These are phyloP conservation scores for Autographa gamma DNA, from an alignment of 2,888 invertebrate genomes.

Conservation along the genomic window DNA sequence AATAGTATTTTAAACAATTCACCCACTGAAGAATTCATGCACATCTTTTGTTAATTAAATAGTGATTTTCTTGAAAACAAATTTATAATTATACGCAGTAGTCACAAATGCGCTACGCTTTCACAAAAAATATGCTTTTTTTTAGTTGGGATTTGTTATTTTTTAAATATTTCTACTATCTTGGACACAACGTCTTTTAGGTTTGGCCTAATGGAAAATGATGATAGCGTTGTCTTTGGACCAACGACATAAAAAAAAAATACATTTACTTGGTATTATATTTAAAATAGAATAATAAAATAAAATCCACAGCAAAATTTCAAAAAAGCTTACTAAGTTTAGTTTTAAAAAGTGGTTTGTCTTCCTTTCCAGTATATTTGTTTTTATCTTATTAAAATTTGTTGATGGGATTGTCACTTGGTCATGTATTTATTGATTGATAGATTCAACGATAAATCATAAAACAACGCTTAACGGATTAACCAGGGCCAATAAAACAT, in stretches of 20 bases:
- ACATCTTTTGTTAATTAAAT: constrained; percentile 80
- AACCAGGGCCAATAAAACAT: no score
- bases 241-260: neutral
- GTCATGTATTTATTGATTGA: no score
- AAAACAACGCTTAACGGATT: no score
- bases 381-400: no score
- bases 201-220: neutral
- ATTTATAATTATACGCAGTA: constrained; percentile 81
- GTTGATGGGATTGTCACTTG: no score
- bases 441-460: no score
- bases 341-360: no score
- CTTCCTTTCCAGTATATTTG: no score
- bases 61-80: constrained; percentile 67
- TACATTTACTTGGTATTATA: neutral
- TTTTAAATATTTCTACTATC: constrained; percentile 1
- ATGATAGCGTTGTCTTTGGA: neutral
- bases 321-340: no score
- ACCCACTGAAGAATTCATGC: constrained; percentile 87
- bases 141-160: constrained; percentile 37
- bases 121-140: constrained; percentile 82
- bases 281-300: neutral
- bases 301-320: no score
- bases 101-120: constrained; percentile 80
- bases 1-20: constrained; percentile 67
- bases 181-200: neutral